Conservation (phyloP, 2,888 invertebrate genomes). For the Cetonia aurata region DNA sequence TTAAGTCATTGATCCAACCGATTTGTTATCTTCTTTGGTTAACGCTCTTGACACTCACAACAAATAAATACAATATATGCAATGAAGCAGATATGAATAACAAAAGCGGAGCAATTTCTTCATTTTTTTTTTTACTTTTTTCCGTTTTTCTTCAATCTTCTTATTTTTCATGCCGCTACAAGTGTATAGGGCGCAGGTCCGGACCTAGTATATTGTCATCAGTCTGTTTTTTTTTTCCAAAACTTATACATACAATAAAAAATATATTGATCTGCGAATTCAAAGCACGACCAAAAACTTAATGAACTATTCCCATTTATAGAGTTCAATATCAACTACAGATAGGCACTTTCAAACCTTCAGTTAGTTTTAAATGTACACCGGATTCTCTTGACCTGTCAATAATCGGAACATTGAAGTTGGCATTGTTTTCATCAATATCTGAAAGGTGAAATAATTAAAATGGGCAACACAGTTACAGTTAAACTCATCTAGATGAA, state of each 20-base stretch:
- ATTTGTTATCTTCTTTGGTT: slow-evolving; percentile 63
- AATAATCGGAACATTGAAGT: slow-evolving; percentile 99
- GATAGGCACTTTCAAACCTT: slow-evolving; percentile 75
- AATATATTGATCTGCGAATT: slow-evolving; percentile 66
- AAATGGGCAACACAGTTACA: too few species aligned
- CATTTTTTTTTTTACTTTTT: slow-evolving; percentile 49
- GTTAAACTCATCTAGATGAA: too few species aligned
- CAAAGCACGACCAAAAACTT: slow-evolving; percentile 62
- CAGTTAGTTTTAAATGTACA: slow-evolving; percentile 86
- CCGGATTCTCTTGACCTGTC: slow-evolving; percentile 99
- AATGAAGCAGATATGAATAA: slow-evolving; percentile 66
- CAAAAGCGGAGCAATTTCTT: slow-evolving; percentile 61
- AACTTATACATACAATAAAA: slow-evolving; percentile 57
- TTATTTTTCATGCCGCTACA: slow-evolving; percentile 46
- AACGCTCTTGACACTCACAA: slow-evolving; percentile 63
- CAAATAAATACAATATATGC: slow-evolving; percentile 61
- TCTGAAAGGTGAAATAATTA: slow-evolving; percentile 73
- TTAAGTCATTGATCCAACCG: slow-evolving; percentile 50
- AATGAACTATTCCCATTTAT: slow-evolving; percentile 50
- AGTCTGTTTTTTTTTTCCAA: slow-evolving; percentile 63
- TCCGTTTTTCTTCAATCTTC: slow-evolving; percentile 38
- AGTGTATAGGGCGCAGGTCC: slow-evolving; percentile 60
- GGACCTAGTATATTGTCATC: slow-evolving; percentile 66
- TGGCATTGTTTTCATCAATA: slow-evolving; percentile 99
- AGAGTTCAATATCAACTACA: slow-evolving; percentile 64